Base-by-base conservation (phyloP, 2,888 invertebrate genomes). In the Pycnomerus fuliginosus region DNA sequence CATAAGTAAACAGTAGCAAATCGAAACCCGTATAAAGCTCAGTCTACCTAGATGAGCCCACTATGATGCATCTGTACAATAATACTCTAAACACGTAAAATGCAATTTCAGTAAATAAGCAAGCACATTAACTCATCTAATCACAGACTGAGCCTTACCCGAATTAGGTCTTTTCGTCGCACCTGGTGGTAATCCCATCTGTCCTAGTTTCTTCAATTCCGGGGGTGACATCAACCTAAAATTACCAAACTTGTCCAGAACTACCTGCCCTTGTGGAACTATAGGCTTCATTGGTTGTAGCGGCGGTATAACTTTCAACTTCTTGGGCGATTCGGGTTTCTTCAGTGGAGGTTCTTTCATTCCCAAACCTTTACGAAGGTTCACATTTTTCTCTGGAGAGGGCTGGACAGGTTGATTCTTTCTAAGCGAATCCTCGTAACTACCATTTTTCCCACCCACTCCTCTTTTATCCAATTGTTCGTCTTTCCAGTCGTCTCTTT, bases 221-320 rank as follows among this genome's bases (percentile, higher is more conserved):
- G 69, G 68, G 2, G 73, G 72, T 16, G 71, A 66, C 24, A 82
- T 83, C 52, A 85, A 69, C 0, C 85, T 79, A 73, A 85, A 80
- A 53, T 84, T 81, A 1, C 85, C 85, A 63, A 86, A 85, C 69
- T 85, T 85, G 69, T 86, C 85, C 51, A 85, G 71, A 11, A 85
- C 84, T 39, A 84, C 80, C 69, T 83, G 65, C 62, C 80, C 79
- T 65, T 72, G 66, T 25, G 67, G 69, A 40, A 70, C 67, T 32
- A 70, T 56, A 0, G 68, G 70, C 32, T 70, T 69, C 14, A 57
- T 45, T 7, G 57, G 53, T 3, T 55, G 48, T 14, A 56, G 51
- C 1, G 57, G 52, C 5, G 55, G 52, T n/a, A 52, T 40, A 2
- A 11, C 10, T 11, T 62, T 61, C 30, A 61, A 58, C 16, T 48